Conservation (phyloP, 2,113 vertebrate species). For the Pollachius pollachius region DNA sequence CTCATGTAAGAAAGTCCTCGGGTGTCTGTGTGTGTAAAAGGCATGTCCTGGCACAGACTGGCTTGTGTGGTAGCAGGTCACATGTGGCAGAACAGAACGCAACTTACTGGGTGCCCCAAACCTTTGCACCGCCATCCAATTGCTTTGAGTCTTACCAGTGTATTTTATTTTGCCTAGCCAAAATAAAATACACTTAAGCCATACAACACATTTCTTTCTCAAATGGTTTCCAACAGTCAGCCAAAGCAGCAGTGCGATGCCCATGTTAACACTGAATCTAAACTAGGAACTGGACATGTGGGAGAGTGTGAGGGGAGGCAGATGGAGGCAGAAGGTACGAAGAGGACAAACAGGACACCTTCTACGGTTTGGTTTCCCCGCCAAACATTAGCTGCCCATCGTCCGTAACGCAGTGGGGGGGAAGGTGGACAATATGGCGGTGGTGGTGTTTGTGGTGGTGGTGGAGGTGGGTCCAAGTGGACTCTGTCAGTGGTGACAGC, state of each 20-base stretch:
- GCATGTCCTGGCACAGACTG: conserved; percentile 63
- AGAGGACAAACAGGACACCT: conserved; percentile 46
- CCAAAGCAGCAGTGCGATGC: conserved; percentile 24
- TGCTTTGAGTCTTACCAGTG: not conserved
- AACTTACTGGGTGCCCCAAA: conserved; percentile 57
- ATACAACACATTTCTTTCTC: not conserved
- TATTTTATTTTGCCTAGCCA: too few relatives aligned
- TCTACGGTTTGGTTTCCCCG: conserved; percentile 4
- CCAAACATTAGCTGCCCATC: not conserved
- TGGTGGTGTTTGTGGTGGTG: too few relatives aligned
- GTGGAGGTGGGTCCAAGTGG: too few relatives aligned
- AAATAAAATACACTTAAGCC: too few relatives aligned
- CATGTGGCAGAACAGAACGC: conserved; percentile 41
- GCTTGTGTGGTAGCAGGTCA: conserved; percentile 48
- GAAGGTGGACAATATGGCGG: too few relatives aligned
- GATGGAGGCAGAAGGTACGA: conserved; percentile 64
- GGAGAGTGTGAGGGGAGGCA: conserved; percentile 39
- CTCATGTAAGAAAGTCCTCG: not conserved
- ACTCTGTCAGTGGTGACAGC: too few relatives aligned
- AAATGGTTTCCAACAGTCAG: conserved; percentile 37
- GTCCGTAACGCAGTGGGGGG: too few relatives aligned
- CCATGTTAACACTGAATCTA: conserved; percentile 48
- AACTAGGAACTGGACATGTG: conserved; percentile 56
- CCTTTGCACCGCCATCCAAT: conserved; percentile 54
- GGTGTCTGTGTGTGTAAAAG: conserved; percentile 30